These are phyloP conservation scores for Lepus timidus DNA, from an alignment of 2,113 vertebrate genomes.

Conservation along the genomic window DNA sequence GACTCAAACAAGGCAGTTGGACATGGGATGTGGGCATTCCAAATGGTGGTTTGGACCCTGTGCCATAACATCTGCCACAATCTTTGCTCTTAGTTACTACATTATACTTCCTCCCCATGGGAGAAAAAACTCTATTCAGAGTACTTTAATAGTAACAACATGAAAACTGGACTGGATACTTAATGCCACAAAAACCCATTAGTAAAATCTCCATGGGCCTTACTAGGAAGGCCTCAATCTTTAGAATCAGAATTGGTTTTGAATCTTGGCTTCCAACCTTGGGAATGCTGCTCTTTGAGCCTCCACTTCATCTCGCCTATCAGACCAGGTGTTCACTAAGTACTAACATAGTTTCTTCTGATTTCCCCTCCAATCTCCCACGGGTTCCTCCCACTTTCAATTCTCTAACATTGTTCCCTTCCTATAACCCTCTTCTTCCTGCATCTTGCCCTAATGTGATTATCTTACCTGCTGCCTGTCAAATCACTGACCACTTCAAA, in stretches of 20 bases:
- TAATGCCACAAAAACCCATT: slow-evolving; percentile 41
- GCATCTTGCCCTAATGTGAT: neutral
- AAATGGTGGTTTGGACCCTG: too few species aligned
- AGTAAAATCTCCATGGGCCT: neutral
- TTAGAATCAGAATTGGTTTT: slow-evolving; percentile 41
- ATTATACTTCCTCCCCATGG: neutral
- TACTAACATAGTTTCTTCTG: neutral
- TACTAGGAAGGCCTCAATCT: slow-evolving; percentile 11
- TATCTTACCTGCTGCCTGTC: slow-evolving; percentile 1
- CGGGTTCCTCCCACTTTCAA: neutral
- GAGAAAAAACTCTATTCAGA: slow-evolving; percentile 22
- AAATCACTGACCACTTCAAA: slow-evolving; percentile 62
- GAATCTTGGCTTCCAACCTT: slow-evolving; percentile 54
- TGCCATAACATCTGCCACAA: neutral
- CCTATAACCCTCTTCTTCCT: slow-evolving; percentile 25
- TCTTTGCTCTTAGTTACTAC: neutral
- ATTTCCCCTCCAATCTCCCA: neutral
- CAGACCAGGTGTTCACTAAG: neutral
- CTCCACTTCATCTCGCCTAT: neutral
- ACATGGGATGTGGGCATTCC: too few species aligned
- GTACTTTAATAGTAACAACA: neutral
- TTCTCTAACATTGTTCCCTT: slow-evolving; percentile 33
- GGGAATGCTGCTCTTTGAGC: slow-evolving; percentile 44
- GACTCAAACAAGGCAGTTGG: too few species aligned
- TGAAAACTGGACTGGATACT: slow-evolving; percentile 29